Percentiles rank a stretch among this genome's conserved stretches.
Conservation (phyloP, 2,113 vertebrate genomes). For the Acrocephalus kingi region DNA sequence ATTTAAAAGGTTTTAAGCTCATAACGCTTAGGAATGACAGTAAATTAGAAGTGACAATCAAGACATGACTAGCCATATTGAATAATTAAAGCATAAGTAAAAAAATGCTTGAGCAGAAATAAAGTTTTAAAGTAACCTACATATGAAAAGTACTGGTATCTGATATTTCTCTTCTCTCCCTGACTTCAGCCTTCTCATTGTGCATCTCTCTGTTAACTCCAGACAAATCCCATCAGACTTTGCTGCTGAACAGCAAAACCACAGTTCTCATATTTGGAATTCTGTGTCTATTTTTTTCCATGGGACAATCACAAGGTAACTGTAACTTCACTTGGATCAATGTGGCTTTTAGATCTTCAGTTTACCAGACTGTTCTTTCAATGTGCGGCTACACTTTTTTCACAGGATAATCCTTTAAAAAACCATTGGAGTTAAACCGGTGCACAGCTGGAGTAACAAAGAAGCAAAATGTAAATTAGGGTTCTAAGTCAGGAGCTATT, state of each 20-base stretch:
- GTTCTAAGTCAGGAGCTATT: neutral
- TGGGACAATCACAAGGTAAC: neutral
- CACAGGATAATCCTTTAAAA: neutral
- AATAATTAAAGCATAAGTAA: neutral
- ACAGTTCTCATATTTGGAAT: neutral
- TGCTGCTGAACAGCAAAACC: neutral
- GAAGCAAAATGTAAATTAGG: neutral
- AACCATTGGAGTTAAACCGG: neutral
- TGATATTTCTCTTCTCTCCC: neutral
- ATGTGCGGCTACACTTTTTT: neutral
- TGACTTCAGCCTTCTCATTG: neutral
- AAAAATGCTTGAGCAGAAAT: neutral
- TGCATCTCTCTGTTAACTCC: neutral
- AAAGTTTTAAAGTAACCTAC: neutral
- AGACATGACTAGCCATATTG: neutral
- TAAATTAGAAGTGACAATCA: neutral
- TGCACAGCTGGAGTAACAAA: neutral
- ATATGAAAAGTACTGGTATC: neutral
- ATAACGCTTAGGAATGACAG: neutral
- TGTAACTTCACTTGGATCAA: neutral
- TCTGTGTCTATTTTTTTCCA: neutral
- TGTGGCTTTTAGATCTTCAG: neutral
- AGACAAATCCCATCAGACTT: neutral
- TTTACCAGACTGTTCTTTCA: neutral
- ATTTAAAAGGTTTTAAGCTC: neutral